A percentile compares a stretch with the other conserved stretches of the same genome.
These are phyloP conservation scores for Alligator mississippiensis DNA, from an alignment of 2,113 vertebrate species.

Conservation along the genomic window DNA sequence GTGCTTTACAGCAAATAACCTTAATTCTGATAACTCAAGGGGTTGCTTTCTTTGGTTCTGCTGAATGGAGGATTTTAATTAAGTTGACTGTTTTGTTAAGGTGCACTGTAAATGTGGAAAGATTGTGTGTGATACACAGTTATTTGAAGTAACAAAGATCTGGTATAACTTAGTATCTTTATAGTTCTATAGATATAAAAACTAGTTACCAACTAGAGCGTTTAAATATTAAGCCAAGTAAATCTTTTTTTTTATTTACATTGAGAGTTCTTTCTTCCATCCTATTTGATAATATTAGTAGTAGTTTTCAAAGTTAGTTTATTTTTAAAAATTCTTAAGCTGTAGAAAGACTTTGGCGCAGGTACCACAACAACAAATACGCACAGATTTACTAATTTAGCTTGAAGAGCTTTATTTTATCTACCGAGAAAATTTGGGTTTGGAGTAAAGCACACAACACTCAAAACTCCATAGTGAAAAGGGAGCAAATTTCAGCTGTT, in stretches of 20 bases:
- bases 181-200: not conserved
- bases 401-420: not conserved
- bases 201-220: accelerated
- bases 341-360: not conserved
- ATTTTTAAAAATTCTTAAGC: not conserved
- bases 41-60: not conserved
- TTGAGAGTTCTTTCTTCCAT: not conserved
- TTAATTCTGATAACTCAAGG: not conserved
- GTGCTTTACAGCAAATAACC: not conserved
- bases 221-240: not conserved
- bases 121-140: accelerated
- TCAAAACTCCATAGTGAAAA: not conserved
- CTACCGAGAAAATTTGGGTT: not conserved
- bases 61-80: not conserved
- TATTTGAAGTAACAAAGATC: not conserved
- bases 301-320: not conserved
- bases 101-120: not conserved
- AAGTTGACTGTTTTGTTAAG: not conserved
- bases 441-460: not conserved
- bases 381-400: not conserved
- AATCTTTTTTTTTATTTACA: not conserved
- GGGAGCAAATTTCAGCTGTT: not conserved
- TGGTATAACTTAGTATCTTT: not conserved
- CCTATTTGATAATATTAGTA: not conserved
- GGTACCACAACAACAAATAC: not conserved